Base-by-base conservation (phyloP, 2,113 vertebrate genomes). In the Corvus hawaiiensis region DNA sequence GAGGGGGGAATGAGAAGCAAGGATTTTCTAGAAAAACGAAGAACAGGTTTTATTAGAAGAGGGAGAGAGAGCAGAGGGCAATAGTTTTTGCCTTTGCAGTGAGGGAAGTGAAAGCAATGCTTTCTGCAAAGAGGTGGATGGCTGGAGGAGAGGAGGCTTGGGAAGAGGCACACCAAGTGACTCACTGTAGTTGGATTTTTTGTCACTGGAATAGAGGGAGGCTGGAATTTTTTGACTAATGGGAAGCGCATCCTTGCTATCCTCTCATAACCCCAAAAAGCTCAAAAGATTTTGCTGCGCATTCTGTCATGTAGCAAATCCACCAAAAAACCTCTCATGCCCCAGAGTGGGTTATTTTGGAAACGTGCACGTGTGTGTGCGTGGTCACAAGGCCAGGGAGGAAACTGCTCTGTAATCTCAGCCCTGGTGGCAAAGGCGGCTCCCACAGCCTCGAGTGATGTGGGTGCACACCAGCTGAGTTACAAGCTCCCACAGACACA, bases 361-460 rank as follows among this genome's bases (percentile, higher is more conserved):
- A 95, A 76, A 43, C 0, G 8, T 33, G 67, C 72, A 55, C 12
- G 33, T 55, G 61, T 75, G 77, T 1, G 4, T 3, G 10, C 1
- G 1, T 24, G 67, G 83, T 59, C 90, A 80, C n/a, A 3, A 54
- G 94, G 84, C 75, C 16, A 12, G 67, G 84, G 56, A 79, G 85
- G 67, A 93, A 93, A n/a, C 48, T 71, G 59, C 64, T 71, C 87
- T 91, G 75, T 94, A 94, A 95, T 96, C 72, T 74, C 88, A 67
- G 72, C 75, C 56, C 56, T 56, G 26, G 1, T 7, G 41, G 93
- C 87, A 56, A 26, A 93, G 75, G 71, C 83, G 11, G 76, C 87
- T 96, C 82, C 90, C 90, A 21, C 85, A 95, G 85, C 79, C 22
- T 72, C 5, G 49, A 87, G 90, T 93, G 93, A 96, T 96, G 96